Evolutionary conservation across 2,113 vertebrate genomes (phyloP).

Genomic region (Campylomormyrus tamandua): DNA sequence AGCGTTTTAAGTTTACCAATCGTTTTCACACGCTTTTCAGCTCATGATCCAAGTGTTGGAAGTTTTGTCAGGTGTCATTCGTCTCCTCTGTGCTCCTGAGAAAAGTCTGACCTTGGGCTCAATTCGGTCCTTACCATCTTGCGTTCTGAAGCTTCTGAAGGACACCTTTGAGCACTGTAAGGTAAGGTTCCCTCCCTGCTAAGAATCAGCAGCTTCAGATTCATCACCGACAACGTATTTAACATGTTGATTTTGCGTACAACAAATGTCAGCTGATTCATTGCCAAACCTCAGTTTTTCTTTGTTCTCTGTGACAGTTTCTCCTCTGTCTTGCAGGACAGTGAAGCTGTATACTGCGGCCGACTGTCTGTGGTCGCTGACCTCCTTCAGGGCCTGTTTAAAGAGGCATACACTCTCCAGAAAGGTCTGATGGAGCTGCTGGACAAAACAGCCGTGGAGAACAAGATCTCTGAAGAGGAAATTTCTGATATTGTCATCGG

Average conservation of each 20-base stretch:
- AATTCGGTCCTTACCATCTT: slow-evolving; percentile 73
- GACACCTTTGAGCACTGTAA: slow-evolving; percentile 84
- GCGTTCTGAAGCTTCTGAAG: slow-evolving; percentile 72
- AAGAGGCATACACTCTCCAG: slow-evolving; percentile 83
- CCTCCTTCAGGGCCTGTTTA: slow-evolving; percentile 83
- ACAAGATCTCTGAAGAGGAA: slow-evolving; percentile 59
- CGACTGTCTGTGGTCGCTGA: slow-evolving; percentile 81
- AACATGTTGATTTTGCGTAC: not conserved
- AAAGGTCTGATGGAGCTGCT: slow-evolving; percentile 82
- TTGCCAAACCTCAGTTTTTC: not conserved
- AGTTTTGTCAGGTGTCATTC: slow-evolving; percentile 67
- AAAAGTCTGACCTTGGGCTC: slow-evolving; percentile 54
- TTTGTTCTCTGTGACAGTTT: not conserved
- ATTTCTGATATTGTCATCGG: slow-evolving; percentile 69
- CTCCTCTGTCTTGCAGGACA: slow-evolving; percentile 63
- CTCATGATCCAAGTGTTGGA: slow-evolving; percentile 71
- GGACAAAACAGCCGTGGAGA: slow-evolving; percentile 66
- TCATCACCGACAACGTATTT: not conserved
- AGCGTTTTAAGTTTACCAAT: not conserved
- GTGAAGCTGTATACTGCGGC: slow-evolving; percentile 78
- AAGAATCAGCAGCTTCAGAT: not conserved
- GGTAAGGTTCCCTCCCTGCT: slow-evolving; percentile 48
- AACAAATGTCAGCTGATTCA: not conserved
- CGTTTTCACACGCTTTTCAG: slow-evolving; percentile 43
- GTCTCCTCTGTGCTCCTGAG: slow-evolving; percentile 60